These are phyloP conservation scores for Panthera uncia DNA, from an alignment of 2,113 vertebrate species.

Conservation along the genomic window DNA sequence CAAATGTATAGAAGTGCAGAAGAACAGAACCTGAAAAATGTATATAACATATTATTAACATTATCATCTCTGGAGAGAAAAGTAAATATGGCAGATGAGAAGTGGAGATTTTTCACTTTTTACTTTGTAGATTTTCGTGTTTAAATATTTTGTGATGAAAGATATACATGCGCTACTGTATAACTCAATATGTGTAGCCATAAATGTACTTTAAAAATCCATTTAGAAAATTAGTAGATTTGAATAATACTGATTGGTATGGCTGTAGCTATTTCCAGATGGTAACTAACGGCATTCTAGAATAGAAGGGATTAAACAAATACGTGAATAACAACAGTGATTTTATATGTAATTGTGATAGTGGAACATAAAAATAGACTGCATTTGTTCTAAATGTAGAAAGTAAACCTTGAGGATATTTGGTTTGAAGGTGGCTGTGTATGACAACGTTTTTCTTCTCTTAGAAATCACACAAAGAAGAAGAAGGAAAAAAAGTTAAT, in stretches of 20 bases:
- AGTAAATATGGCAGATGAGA: not conserved
- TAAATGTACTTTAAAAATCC: not conserved
- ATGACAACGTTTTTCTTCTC: not conserved
- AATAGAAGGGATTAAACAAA: slow-evolving; percentile 3
- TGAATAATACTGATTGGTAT: not conserved
- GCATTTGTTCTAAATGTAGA: not conserved
- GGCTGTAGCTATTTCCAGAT: not conserved
- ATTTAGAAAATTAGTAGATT: not conserved
- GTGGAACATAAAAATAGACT: not conserved
- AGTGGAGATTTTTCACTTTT: not conserved
- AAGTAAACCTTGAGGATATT: not conserved
- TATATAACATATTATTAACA: not conserved
- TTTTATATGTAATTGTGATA: not conserved
- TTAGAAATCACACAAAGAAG: not conserved
- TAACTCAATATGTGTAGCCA: not conserved
- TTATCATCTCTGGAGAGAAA: not conserved
- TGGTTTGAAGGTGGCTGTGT: not conserved
- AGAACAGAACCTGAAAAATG: not conserved
- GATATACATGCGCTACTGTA: not conserved
- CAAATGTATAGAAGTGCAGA: not conserved
- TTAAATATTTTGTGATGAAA: slow-evolving; percentile 23
- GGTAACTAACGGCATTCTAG: not conserved
- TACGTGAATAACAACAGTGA: not conserved
- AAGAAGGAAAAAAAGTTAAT: not conserved
- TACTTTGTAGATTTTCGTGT: not conserved